phyloP scores from a whole-genome alignment of 1,140 invertebrate genomes.

The Mya arenaria region DNA sequence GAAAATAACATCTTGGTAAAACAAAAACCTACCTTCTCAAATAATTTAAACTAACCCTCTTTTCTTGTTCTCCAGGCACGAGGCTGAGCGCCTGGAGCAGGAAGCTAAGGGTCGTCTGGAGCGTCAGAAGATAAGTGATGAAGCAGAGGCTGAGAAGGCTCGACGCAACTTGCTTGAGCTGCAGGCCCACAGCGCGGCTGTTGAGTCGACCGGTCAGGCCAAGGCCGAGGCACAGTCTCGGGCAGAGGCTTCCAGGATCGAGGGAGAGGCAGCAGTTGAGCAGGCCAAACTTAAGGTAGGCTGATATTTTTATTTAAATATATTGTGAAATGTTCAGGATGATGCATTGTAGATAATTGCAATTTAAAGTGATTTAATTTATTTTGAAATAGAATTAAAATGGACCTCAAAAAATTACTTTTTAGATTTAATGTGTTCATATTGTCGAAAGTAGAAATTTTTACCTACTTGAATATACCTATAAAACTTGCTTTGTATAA shows the following conservation, averaged over 20 bases:
- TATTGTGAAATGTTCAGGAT: too few relatives aligned
- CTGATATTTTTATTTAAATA: too few relatives aligned
- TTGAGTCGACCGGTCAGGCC: constrained; percentile 82
- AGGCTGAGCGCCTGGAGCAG: constrained; percentile 83
- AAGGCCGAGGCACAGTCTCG: constrained; percentile 83
- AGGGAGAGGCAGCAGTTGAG: constrained; percentile 83
- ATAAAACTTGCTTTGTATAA: background rate
- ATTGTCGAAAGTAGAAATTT: too few relatives aligned
- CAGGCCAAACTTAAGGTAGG: constrained; percentile 81
- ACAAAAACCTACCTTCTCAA: too few relatives aligned
- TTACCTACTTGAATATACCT: too few relatives aligned
- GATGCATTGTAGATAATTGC: too few relatives aligned
- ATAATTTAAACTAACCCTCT: too few relatives aligned
- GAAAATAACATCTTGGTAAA: too few relatives aligned
- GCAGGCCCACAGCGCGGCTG: constrained; percentile 80
- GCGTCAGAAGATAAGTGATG: constrained; percentile 82
- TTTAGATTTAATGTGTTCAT: too few relatives aligned
- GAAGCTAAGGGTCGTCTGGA: constrained; percentile 83
- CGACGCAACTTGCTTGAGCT: constrained; percentile 81
- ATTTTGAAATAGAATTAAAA: too few relatives aligned
- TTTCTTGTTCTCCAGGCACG: constrained; percentile 80
- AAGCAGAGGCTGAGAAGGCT: constrained; percentile 82
- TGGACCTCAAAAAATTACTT: too few relatives aligned
- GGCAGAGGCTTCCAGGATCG: constrained; percentile 82
- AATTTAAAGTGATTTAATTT: too few relatives aligned